Evolutionary conservation across 2,113 vertebrate species (phyloP).

Genomic region (Thalassarche chlororhynchos): DNA sequence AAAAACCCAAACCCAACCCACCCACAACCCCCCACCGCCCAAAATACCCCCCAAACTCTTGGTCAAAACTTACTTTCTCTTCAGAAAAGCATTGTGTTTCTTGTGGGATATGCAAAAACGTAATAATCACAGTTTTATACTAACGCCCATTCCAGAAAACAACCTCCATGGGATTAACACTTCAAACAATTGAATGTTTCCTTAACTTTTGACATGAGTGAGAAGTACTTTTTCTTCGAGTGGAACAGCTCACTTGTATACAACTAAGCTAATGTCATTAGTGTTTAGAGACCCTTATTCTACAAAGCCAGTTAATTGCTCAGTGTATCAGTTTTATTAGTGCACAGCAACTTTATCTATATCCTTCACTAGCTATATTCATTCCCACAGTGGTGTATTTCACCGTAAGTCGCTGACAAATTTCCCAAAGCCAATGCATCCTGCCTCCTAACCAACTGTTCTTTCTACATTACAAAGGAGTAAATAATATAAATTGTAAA

Average conservation of each 20-base stretch:
- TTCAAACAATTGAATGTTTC: not conserved
- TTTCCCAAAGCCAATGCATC: not conserved
- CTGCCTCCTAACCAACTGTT: not conserved
- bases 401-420: not conserved
- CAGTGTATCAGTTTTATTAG: not conserved
- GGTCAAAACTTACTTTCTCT: not conserved
- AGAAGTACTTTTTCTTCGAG: not conserved
- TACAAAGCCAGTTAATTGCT: not conserved
- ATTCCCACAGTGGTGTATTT: not conserved
- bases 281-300: not conserved
- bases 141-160: not conserved
- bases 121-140: not conserved
- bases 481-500: not conserved
- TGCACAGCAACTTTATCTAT: not conserved
- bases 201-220: not conserved
- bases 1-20: not conserved
- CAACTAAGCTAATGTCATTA: not conserved
- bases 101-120: not conserved
- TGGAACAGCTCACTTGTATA: not conserved
- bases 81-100: not conserved
- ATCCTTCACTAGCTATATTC: not conserved
- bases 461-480: not conserved
- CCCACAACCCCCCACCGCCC: not conserved
- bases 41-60: not conserved
- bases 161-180: not conserved